Base-by-base conservation (phyloP, 2,797 vertebrate genomes). In the Myiothlypis coronata region DNA sequence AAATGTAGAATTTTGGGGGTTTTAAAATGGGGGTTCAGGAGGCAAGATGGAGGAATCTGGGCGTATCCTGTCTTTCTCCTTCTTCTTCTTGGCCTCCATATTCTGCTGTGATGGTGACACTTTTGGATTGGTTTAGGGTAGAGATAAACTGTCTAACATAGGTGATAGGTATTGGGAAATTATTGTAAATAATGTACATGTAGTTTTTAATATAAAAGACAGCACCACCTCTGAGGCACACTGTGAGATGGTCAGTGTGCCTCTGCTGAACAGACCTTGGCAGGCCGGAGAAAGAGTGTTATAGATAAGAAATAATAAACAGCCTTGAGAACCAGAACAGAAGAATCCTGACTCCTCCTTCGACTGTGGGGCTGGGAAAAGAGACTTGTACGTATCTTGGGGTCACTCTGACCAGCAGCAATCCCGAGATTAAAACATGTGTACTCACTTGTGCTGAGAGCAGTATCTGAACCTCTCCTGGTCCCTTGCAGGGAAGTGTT, bases 401-500 rank as follows among this genome's bases (percentile, higher is more conserved):
- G 53, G 53, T 55, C 13, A 10, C 53, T 55, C 13, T n/a, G 32
- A n/a, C 2, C 32, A 22, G 9, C 13, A 22, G 53, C 14, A 22
- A 55, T n/a, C 4, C 9, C 13, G 13, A n/a, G 13, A 55, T 50
- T 56, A 67, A 79, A 65, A 41, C 30, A 5, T 2, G 11, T 47
- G 86, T 53, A 13, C 82, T 74, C 13, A 7, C 35, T 74, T 19
- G 20, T 32, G 46, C 39, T 64, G 86, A 13, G 65, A 77, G 20
- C 34, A 43, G 2, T 44, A 17, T 53, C 13, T 65, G 67, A 83
- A 55, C 19, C 6, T 44, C 1, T 56, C 30, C 57, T 65, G 44
- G 43, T 90, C 24, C 90, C 57, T 68, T 56, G n/a, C 39, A 99
- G 99, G 99, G 5, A 99, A 99, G 61, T 98, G 98, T 50, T 99